phyloP scores from a whole-genome alignment of 2,888 invertebrate genomes.

The Altica lythri region DNA sequence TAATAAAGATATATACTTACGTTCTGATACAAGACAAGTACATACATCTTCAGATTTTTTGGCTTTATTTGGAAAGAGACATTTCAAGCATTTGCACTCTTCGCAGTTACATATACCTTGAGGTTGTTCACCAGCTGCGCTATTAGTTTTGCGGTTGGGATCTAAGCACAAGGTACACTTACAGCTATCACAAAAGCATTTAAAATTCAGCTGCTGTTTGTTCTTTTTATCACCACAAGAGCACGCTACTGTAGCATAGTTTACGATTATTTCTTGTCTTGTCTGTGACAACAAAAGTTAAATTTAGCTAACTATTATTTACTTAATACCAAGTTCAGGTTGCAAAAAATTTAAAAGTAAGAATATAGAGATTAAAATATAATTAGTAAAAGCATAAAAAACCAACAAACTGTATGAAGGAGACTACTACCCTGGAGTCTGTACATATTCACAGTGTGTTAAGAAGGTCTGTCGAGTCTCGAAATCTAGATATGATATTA shows the following conservation, averaged over 20 bases:
- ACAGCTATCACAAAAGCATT: not conserved
- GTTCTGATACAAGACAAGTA: not conserved
- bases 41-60: not conserved
- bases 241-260: not conserved
- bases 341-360: no score
- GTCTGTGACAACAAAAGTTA: no score
- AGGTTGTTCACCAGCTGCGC: not conserved
- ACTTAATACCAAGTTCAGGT: no score
- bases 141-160: not conserved
- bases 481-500: no score
- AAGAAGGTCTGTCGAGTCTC: no score
- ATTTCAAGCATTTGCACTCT: slow-evolving; percentile 1
- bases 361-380: no score
- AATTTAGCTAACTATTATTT: no score
- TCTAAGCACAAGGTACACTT: not conserved
- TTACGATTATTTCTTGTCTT: not conserved
- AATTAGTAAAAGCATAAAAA: no score
- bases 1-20: no score
- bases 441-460: no score
- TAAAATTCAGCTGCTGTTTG: not conserved
- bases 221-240: not conserved
- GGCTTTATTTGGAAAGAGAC: not conserved
- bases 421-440: no score
- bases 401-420: no score
- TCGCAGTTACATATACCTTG: not conserved